Evolutionary conservation across 1,140 invertebrate species (phyloP).

Genomic region (Lepidotrigona ventralis): DNA sequence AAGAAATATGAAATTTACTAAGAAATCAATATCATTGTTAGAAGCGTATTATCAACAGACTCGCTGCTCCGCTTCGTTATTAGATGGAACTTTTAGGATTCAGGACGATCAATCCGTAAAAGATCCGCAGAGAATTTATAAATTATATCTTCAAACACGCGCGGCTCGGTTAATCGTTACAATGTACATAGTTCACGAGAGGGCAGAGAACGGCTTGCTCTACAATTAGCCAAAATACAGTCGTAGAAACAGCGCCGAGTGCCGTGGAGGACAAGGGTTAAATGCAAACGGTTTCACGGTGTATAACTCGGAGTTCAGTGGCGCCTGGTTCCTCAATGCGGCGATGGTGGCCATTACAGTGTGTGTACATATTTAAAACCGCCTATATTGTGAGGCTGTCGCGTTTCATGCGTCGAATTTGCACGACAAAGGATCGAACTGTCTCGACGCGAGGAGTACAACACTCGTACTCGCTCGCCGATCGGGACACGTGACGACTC

Average conservation of each 20-base stretch:
- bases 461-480: not conserved
- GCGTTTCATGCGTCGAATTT: conserved; percentile 2
- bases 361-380: conserved; percentile 7
- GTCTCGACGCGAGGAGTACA: not conserved
- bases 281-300: conserved; percentile 27
- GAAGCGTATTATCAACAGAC: not conserved
- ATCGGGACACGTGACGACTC: not conserved
- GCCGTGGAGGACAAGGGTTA: conserved; percentile 32
- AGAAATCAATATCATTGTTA: too few relatives aligned
- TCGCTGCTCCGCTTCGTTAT: not conserved
- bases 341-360: not conserved
- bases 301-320: conserved; percentile 2
- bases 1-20: too few relatives aligned
- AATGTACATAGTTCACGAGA: not conserved
- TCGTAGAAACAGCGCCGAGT: conserved; percentile 17
- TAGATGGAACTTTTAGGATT: not conserved
- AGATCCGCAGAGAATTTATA: not conserved
- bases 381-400: conserved; percentile 14
- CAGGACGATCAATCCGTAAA: conserved; percentile 3
- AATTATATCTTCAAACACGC: conserved; percentile 12
- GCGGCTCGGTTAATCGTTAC: conserved; percentile 13
- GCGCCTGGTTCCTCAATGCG: conserved; percentile 19
- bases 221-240: conserved; percentile 39
- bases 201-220: not conserved
- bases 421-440: conserved; percentile 11